Evolutionary conservation across 2,797 vertebrate genomes (phyloP), one percentile per base, ranked within the genome.

Genomic region (Hozukius guyotensis): DNA sequence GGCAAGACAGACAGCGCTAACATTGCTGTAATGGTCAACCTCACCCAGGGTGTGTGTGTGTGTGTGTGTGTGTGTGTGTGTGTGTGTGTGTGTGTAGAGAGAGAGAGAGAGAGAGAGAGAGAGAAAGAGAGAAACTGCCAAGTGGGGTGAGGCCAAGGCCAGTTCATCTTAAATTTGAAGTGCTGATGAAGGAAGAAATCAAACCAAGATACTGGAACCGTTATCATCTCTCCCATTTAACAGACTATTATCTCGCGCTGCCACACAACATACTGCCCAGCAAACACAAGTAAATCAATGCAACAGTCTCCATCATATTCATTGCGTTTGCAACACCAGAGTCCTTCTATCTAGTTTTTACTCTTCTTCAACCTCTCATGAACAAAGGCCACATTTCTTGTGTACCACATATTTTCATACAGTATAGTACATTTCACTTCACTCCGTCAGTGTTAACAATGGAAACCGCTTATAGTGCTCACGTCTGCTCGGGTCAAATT

Each of bases 1-100:
- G 75, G 66, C 34, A 31, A 89, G 83, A 82, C 83, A 85, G 86
- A 93, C 92, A 93, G 78, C 78, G 83, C 80, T 88, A 92, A 91
- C 89, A 88, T 89, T 93, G 90, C 88, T 90, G 82, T 90, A 91
- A 93, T 94, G 80, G 86, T 85, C 80, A 84, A 53, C 65, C 57
- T 85, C 71, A 70, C 24, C 70, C 59, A 60, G 25, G 10, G 67
- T 12, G 16, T 29, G 42, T 16, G 27, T 56, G 53, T 29, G 59
- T 8, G 69, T 27, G 53, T 16, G 34, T 36, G 31, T 32, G 31
- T 32, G 31, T 31, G 29, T 29, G 27, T 27, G 27, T 27, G 27
- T 31, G 29, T 31, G 6, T 7, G 6, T 29, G n/a, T n/a, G n/a
- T n/a, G n/a, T n/a, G n/a, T n/a, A 32, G 8, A 34, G 32, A 34